Evolutionary conservation across 2,113 vertebrate species (phyloP).

Genomic region (Petromus typicus): DNA sequence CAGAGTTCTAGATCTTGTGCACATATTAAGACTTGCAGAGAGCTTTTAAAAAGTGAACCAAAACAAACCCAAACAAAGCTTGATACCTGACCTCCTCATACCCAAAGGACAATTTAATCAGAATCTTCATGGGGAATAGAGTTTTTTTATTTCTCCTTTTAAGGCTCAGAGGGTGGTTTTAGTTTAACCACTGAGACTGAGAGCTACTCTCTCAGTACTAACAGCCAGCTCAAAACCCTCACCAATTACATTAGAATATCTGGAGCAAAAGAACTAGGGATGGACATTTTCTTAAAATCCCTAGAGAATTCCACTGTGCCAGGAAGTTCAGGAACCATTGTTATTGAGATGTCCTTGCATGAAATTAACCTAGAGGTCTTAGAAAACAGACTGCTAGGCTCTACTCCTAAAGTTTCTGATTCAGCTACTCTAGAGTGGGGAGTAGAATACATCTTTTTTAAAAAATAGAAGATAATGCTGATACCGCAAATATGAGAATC

Average conservation of each 20-base stretch:
- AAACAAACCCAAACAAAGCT: constrained; percentile 36
- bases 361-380: not conserved
- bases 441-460: not conserved
- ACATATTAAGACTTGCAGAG: not conserved
- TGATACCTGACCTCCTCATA: not conserved
- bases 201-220: not conserved
- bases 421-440: not conserved
- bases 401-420: not conserved
- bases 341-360: not conserved
- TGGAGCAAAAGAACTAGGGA: not conserved
- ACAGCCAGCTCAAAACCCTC: not conserved
- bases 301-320: not conserved
- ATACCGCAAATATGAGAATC: not conserved
- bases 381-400: not conserved
- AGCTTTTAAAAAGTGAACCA: not conserved
- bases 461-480: not conserved
- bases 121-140: not conserved
- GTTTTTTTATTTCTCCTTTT: not conserved
- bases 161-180: not conserved
- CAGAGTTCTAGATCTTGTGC: not conserved
- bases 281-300: not conserved
- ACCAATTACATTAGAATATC: not conserved
- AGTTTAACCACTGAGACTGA: not conserved
- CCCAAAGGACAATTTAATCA: not conserved
- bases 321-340: not conserved